phyloP scores from a whole-genome alignment of 1,140 invertebrate species.

The Cydia pomonella region DNA sequence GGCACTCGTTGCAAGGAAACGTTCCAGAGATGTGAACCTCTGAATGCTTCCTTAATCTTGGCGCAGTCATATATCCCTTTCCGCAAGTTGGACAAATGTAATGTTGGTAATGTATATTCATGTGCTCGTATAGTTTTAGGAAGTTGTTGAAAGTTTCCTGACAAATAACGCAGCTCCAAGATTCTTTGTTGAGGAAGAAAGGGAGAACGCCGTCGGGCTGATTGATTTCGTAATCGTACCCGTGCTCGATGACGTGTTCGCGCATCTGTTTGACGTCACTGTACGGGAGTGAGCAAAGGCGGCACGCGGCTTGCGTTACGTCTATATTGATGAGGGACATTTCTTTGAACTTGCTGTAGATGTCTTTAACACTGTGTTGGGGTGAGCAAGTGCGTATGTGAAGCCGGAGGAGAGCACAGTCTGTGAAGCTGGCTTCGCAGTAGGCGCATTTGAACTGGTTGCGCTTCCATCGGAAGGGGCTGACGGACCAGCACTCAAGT shows the following conservation, averaged over 20 bases:
- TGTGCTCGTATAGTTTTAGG: constrained; percentile 74
- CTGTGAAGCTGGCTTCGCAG: constrained; percentile 65
- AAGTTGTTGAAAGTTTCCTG: constrained; percentile 67
- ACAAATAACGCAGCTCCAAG: constrained; percentile 69
- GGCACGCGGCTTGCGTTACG: constrained; percentile 56
- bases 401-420: constrained; percentile 52
- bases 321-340: constrained; percentile 71
- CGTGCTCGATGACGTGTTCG: constrained; percentile 60
- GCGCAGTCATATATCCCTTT: constrained; percentile 73
- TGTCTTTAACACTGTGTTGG: constrained; percentile 59
- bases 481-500: constrained; percentile 62
- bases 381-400: constrained; percentile 57
- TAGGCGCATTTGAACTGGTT: constrained; percentile 71
- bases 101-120: constrained; percentile 76
- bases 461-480: constrained; percentile 69
- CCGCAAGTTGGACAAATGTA: constrained; percentile 77
- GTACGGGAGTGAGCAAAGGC: constrained; percentile 51
- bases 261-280: constrained; percentile 52
- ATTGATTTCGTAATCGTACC: constrained; percentile 52
- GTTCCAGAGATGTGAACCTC: constrained; percentile 67
- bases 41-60: constrained; percentile 68
- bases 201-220: constrained; percentile 69
- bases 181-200: constrained; percentile 61
- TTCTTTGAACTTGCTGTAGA: constrained; percentile 73
- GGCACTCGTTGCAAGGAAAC: constrained; percentile 70